Evolutionary conservation across 2,797 vertebrate species (phyloP).

Genomic region (Muscicapa striata): DNA sequence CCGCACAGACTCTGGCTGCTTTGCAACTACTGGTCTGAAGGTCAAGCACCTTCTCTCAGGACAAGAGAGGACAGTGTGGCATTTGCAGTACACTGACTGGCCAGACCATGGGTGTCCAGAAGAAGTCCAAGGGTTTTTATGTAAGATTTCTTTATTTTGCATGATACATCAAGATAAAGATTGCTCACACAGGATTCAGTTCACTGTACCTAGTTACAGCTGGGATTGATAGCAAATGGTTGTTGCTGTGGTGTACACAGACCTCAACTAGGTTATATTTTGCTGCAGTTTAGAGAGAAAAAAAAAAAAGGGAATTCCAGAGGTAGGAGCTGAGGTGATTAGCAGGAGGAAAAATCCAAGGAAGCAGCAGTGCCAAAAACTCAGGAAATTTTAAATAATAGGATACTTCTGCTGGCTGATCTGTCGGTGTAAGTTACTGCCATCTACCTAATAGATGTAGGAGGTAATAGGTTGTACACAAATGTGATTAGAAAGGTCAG

Average conservation of each 20-base stretch:
- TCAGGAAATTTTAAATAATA: background rate
- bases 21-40: constrained; percentile 96
- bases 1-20: constrained; percentile 96
- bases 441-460: background rate
- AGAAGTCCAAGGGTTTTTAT: constrained; percentile 93
- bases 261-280: background rate
- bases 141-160: constrained; percentile 78
- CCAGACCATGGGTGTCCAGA: constrained; percentile 95
- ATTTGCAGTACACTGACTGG: constrained; percentile 98
- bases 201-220: background rate
- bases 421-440: background rate
- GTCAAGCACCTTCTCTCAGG: constrained; percentile 95
- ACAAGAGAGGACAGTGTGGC: constrained; percentile 97
- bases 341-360: background rate
- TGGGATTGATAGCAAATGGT: background rate
- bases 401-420: background rate
- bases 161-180: background rate
- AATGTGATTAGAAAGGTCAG: background rate
- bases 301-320: background rate
- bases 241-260: background rate
- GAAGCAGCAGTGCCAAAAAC: background rate
- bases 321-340: background rate
- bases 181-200: background rate
- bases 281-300: background rate
- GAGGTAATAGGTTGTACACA: background rate